phyloP scores from a whole-genome alignment of 1,140 invertebrate species.

The Atopsyche davidsoni region DNA sequence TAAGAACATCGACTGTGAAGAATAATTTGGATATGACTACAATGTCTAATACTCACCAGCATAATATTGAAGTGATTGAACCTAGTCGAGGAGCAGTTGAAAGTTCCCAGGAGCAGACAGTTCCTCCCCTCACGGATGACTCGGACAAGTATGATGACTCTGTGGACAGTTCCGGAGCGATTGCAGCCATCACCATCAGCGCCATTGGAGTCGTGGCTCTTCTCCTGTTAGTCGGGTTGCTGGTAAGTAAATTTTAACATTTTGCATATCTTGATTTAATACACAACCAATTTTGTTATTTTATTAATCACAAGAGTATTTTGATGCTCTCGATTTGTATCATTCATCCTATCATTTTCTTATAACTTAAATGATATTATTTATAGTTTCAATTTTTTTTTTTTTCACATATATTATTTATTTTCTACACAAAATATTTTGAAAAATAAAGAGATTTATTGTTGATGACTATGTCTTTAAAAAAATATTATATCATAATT shows the following conservation, averaged over 20 bases:
- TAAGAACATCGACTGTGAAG: neutral
- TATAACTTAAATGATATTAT: too few relatives aligned
- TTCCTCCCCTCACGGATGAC: neutral
- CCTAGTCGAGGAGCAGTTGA: neutral
- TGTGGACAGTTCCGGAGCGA: constrained; percentile 32
- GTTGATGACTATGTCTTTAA: too few relatives aligned
- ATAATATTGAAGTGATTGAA: constrained; percentile 27
- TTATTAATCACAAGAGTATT: too few relatives aligned
- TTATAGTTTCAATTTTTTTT: too few relatives aligned
- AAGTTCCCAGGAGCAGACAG: neutral
- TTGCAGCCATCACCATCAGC: constrained; percentile 50
- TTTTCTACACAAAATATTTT: too few relatives aligned
- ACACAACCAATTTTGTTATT: too few relatives aligned
- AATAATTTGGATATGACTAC: constrained; percentile 4
- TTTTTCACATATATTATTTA: too few relatives aligned
- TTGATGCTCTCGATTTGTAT: too few relatives aligned
- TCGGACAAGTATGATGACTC: constrained; percentile 16
- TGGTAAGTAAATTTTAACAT: constrained; percentile 54
- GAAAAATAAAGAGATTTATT: too few relatives aligned
- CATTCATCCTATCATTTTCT: too few relatives aligned
- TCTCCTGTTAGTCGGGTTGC: constrained; percentile 56
- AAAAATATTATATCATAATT: too few relatives aligned
- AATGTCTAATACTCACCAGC: neutral
- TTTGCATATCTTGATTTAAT: neutral
- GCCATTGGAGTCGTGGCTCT: constrained; percentile 51